Percentiles rank a stretch among this genome's conserved stretches.
phyloP scores from a whole-genome alignment of 2,797 vertebrate species.

The Smutsia temminckii region DNA sequence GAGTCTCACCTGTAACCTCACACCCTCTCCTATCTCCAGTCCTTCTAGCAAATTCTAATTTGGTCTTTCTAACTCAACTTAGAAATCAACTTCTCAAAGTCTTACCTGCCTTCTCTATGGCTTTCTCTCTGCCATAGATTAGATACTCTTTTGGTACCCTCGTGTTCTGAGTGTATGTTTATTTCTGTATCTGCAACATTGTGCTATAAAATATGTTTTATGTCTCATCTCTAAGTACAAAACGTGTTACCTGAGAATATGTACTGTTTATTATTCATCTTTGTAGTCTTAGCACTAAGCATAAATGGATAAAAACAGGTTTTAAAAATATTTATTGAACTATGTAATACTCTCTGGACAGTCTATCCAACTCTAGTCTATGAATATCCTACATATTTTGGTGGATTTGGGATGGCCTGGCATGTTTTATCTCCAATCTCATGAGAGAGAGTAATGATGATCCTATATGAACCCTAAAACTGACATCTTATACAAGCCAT shows the following conservation, averaged over 20 bases:
- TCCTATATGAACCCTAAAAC: not conserved
- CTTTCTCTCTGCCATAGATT: not conserved
- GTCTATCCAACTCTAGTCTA: not conserved
- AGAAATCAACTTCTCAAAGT: not conserved
- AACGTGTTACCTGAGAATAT: not conserved
- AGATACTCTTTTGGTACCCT: not conserved
- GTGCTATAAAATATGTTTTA: not conserved
- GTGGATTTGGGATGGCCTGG: not conserved
- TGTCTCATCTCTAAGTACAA: not conserved
- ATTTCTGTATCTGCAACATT: not conserved
- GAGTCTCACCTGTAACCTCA: not conserved
- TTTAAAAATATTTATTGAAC: slow-evolving; percentile 23
- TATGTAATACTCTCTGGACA: not conserved
- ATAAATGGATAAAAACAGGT: not conserved
- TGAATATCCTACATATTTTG: not conserved
- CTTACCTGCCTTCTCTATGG: not conserved
- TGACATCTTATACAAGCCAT: not conserved
- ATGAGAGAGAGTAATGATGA: not conserved
- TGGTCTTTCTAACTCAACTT: not conserved
- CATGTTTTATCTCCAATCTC: not conserved
- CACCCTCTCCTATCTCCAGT: not conserved
- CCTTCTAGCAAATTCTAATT: not conserved
- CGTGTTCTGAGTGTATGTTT: not conserved
- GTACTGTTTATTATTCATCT: not conserved
- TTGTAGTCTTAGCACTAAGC: not conserved